Evolutionary conservation across 53 echinoderm and acorn worm species (phyloP), one percentile per base, ranked within the genome.

Genomic region (Paracentrotus lividus): DNA sequence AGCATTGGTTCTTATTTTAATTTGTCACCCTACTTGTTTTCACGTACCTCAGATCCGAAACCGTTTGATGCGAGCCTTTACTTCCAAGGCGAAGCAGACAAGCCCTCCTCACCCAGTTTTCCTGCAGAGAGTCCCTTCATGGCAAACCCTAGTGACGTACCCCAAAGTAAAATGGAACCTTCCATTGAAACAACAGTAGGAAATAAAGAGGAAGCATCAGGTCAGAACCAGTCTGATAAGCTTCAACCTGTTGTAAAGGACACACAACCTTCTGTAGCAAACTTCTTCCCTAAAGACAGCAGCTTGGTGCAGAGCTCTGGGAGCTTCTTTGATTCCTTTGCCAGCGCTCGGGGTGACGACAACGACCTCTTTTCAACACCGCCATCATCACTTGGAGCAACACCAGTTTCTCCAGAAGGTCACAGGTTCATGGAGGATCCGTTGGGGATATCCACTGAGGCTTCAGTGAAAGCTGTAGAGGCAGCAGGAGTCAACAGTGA

Each of bases 21-120:
- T 57, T 57, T 18, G 57, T 18, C 16, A 57, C 15, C 16, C 21
- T 3, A 20, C 20, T 57, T 57, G 18, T 57, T 57, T 57, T 57
- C 57, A 57, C 18, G 8, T 57, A 42, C 26, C n/a, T 58, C 65
- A 89, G 64, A 60, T 31, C 96, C 98, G 5, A 98, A 96, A 90
- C 96, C 98, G 9, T 98, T 98, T 93, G 98, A 97, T 88, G 95
- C 92, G 49, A 96, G 96, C 88, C 94, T 98, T 69, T 98, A 96
- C 88, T 95, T 94, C 57, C 90, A 90, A 26, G 15, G 77, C 1
- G 86, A 34, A 8, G 76, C 66, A 54, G 78, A 61, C 27, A 88
- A 76, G 29, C 56, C 72, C 8, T 33, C 64, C 15, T 88, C 88
- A 40, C 61, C 95, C 18, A 64, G 76, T 36, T 95, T 95, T 42